A percentile compares a stretch with the other conserved stretches of the same genome.
Conservation (phyloP, 2,797 vertebrate genomes). For the Hemibagrus guttatus region DNA sequence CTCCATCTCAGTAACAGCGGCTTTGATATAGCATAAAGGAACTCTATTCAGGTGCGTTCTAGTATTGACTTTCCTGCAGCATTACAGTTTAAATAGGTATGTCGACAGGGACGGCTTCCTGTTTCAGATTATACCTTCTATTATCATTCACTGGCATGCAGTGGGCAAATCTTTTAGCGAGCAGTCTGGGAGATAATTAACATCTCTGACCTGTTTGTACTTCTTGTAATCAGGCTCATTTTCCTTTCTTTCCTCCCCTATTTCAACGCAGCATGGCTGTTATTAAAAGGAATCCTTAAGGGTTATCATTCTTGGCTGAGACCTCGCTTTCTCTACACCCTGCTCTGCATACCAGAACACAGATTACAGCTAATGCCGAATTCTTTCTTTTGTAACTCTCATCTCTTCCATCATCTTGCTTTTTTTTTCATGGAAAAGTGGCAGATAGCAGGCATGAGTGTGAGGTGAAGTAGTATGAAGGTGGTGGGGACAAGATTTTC, state of each 20-base stretch:
- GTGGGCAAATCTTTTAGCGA: slow-evolving; percentile 28
- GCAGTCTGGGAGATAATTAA: slow-evolving; percentile 25
- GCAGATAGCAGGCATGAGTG: slow-evolving; percentile 16
- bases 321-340: slow-evolving; percentile 15
- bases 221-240: slow-evolving; percentile 33
- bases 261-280: slow-evolving; percentile 12
- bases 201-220: slow-evolving; percentile 34
- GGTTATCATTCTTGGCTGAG: slow-evolving; percentile 4
- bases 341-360: slow-evolving; percentile 37
- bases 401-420: slow-evolving; percentile 28
- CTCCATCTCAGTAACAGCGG: not conserved
- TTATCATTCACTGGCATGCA: slow-evolving; percentile 28
- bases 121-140: slow-evolving; percentile 31
- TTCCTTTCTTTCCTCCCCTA: slow-evolving; percentile 24
- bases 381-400: slow-evolving; percentile 29
- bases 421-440: slow-evolving; percentile 21
- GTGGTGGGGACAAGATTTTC: slow-evolving; percentile 11
- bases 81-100: slow-evolving; percentile 38
- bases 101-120: slow-evolving; percentile 40
- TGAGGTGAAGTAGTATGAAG: not conserved
- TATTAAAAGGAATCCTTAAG: slow-evolving; percentile 15
- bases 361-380: slow-evolving; percentile 38
- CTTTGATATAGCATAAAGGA: not conserved
- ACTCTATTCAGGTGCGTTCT: no score
- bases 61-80: not conserved